Base-by-base conservation (phyloP, 2,888 invertebrate species). In the Epinotia bilunana region DNA sequence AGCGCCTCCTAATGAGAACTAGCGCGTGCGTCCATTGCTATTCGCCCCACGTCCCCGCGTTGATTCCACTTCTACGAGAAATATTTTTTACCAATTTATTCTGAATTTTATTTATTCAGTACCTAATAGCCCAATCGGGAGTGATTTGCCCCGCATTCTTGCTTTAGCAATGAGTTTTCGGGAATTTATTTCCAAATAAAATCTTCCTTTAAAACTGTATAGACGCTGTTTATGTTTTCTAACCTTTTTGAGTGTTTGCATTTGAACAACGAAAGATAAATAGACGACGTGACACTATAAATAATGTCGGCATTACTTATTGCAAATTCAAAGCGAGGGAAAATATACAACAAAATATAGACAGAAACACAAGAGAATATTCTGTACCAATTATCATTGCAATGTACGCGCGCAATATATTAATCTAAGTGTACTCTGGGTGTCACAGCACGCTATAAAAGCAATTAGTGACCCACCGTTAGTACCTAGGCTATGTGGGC, bases 401-500 rank as follows among this genome's bases (percentile, higher is more conserved):
- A 60, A 60, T 74, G 70, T 64, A 64, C 64, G 60, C 53, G 70
- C 71, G 60, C 71, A n/a, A 75, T 72, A 72, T 75, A 82, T 81
- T 83, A 84, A 84, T 80, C 77, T 82, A 67, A 75, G 78, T 81
- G 80, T 83, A 81, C 78, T 80, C 72, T 78, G 80, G 78, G 80
- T 83, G 86, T 87, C 84, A 83, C 80, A 80, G 79, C 79, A 80
- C 78, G 84, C 83, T 83, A 86, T 90, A 87, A 87, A 88, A 84
- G 89, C 87, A 90, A 91, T 91, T 91, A 91, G 88, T 85, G 87
- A 87, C 87, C 67, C 71, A 74, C 71, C 53, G 88, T 87, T 85
- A 83, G 87, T 84, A 83, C 79, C 85, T 83, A 86, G 87, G 87
- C 89, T 89, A 88, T 87, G 84, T 82, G 83, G 81, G 84, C 86